A percentile compares a stretch with the other conserved stretches of the same genome.
phyloP scores from a whole-genome alignment of 1,140 invertebrate genomes.

The Drosophila mauritiana region DNA sequence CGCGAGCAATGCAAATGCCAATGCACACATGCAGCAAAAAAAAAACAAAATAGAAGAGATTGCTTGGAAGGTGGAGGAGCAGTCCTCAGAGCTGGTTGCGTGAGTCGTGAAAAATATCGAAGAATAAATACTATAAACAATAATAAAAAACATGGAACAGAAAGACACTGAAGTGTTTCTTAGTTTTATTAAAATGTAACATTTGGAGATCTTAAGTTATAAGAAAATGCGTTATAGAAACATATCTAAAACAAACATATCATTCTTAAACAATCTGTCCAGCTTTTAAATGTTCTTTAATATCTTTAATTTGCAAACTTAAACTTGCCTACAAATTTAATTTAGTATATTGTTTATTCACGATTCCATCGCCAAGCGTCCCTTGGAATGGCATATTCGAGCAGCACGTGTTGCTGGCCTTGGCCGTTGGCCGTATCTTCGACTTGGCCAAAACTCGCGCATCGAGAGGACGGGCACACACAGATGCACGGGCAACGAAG shows the following conservation, averaged over 20 bases:
- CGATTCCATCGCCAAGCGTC: not conserved
- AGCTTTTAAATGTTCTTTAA: no score
- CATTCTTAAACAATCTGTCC: no score
- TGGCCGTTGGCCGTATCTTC: constrained; percentile 59
- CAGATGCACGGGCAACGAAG: constrained; percentile 10
- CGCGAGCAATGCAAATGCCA: constrained; percentile 78
- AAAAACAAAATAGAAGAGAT: constrained; percentile 18
- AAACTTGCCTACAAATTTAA: not conserved
- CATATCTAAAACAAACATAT: no score
- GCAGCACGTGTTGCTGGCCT: constrained; percentile 77
- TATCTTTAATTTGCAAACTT: no score
- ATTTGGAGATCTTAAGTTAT: no score
- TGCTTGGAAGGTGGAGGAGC: constrained; percentile 5
- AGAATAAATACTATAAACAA: no score
- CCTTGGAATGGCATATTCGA: constrained; percentile 36
- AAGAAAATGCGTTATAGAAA: no score
- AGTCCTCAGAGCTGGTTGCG: constrained; percentile 30
- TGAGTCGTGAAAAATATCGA: constrained; percentile 7
- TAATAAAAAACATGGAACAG: not conserved
- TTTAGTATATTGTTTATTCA: constrained; percentile 2
- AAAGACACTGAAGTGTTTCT: no score
- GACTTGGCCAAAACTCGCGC: constrained; percentile 38
- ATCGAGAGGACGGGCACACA: constrained; percentile 1
- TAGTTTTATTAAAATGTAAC: no score
- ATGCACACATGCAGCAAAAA: constrained; percentile 39